Conservation (phyloP, 2,113 vertebrate genomes). For the Myxocyprinus asiaticus region DNA sequence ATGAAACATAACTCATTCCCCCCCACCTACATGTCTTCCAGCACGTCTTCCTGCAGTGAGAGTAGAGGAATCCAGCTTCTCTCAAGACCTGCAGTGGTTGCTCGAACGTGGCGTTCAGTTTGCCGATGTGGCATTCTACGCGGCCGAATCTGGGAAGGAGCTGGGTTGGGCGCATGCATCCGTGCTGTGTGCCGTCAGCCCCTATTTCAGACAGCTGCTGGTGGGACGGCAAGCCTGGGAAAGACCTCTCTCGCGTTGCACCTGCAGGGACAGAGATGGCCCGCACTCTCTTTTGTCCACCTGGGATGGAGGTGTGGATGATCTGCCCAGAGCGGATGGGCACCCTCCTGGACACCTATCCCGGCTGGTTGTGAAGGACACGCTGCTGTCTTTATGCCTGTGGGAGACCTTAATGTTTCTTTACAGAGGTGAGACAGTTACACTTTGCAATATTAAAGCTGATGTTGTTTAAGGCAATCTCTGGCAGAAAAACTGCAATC, state of each 20-base stretch:
- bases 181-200: constrained; percentile 88
- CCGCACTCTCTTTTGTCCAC: constrained; percentile 79
- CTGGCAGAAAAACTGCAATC: background rate
- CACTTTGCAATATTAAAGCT: background rate
- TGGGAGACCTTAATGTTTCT: constrained; percentile 93
- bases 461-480: constrained; percentile 5
- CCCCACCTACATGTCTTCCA: constrained; percentile 56
- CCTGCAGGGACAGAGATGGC: constrained; percentile 71
- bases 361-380: constrained; percentile 89
- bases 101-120: constrained; percentile 87
- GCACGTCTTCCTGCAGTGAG: constrained; percentile 89
- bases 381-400: constrained; percentile 84
- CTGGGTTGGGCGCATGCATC: constrained; percentile 88
- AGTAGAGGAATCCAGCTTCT: constrained; percentile 87
- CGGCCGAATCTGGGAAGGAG: constrained; percentile 78
- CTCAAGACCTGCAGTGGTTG: constrained; percentile 87
- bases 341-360: constrained; percentile 73
- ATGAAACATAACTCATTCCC: background rate
- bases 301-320: constrained; percentile 67
- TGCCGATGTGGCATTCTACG: constrained; percentile 88
- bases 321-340: constrained; percentile 67
- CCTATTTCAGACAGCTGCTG: constrained; percentile 90
- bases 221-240: constrained; percentile 73
- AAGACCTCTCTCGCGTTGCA: constrained; percentile 69
- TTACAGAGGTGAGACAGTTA: constrained; percentile 85